phyloP scores from a whole-genome alignment of 2,888 invertebrate genomes.

The Tiliacea aurago region DNA sequence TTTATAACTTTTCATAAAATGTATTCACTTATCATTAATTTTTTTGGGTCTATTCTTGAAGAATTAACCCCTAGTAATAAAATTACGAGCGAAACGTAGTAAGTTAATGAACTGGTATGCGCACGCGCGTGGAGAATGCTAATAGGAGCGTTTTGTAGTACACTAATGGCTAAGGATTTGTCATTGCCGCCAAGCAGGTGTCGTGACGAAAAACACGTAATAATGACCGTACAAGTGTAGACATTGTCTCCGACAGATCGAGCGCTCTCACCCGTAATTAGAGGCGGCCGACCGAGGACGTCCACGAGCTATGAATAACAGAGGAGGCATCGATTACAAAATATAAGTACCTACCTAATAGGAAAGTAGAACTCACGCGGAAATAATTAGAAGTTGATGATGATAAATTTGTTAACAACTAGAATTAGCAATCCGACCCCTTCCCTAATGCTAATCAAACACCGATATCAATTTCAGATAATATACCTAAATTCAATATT shows the following conservation, averaged over 20 bases:
- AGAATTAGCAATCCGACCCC: not conserved
- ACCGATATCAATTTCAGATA: conserved; percentile 51
- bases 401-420: conserved; percentile 7
- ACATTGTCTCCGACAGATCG: conserved; percentile 80
- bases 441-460: conserved; percentile 43
- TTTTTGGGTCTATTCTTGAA: conserved; percentile 23
- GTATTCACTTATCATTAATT: conserved; percentile 37
- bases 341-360: not conserved
- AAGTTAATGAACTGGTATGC: conserved; percentile 50
- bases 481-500: conserved; percentile 20
- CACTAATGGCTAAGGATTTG: conserved; percentile 77
- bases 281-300: conserved; percentile 73
- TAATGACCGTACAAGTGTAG: conserved; percentile 80
- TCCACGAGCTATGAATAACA: conserved; percentile 65
- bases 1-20: conserved; percentile 21
- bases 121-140: conserved; percentile 68
- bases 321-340: conserved; percentile 41
- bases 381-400: conserved; percentile 26
- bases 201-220: conserved; percentile 80
- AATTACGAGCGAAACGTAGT: conserved; percentile 49
- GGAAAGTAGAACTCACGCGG: not conserved
- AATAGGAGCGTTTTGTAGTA: conserved; percentile 73
- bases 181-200: conserved; percentile 81
- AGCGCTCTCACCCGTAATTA: conserved; percentile 80
- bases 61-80: conserved; percentile 37